Evolutionary conservation across 2,888 invertebrate species (phyloP), one percentile per base, ranked within the genome.

Genomic region (Lymantria dispar): DNA sequence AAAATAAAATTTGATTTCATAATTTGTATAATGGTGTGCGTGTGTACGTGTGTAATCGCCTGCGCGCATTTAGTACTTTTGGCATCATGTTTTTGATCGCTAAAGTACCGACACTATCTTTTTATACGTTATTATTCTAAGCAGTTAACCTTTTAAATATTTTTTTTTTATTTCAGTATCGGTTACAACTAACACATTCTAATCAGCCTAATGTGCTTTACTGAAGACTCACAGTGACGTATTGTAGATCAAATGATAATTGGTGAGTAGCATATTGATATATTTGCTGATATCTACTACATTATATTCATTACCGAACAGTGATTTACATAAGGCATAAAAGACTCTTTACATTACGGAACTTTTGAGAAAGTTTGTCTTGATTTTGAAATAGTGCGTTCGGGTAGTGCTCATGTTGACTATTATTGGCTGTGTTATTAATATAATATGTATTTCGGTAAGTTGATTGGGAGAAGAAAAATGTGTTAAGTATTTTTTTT

Each of bases 221-320:
- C 38, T 50, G 43, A 38, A 45, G 22, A 46, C 47, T 30, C 48
- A 41, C 36, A 39, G 38, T 66, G 67, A 65, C 61, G 64, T 45
- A n/a, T 38, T 49, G 14, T 42, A 44, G 57, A 64, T 62, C 14
- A 9, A n/a, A 3, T 36, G 65, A 66, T 66, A 67, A 41, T 41
- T 40, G 5, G 5, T 30, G 30, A 52, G 58, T 50, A 53, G 57
- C 11, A 10, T 37, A 15, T 15, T 9, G 52, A 67, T 66, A 67
- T 64, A 66, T 48, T 56, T 9, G 15, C n/a, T 30, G 64, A 60
- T 64, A 65, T 31, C 10, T 36, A n/a, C 33, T 11, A 46, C 22
- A 43, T 8, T 12, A 10, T 30, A 43, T 40, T 53, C 52, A 53
- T 39, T 53, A 45, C 39, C 43, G 43, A 43, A 46, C 41, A 46